Conservation (phyloP, 1,140 invertebrate genomes). For the Chrysopa pallens region DNA sequence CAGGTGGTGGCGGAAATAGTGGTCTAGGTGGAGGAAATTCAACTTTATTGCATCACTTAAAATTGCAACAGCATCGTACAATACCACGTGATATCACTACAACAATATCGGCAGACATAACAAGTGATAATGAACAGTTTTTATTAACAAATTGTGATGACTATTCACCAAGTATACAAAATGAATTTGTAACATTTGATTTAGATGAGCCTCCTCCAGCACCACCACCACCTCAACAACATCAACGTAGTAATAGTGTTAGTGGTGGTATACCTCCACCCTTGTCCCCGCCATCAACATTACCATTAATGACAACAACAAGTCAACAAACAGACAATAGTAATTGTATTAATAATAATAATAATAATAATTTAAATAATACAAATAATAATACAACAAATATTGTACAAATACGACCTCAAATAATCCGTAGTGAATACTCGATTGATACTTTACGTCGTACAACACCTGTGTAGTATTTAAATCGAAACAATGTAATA, state of each 20-base stretch:
- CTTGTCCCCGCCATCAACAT: too few species aligned
- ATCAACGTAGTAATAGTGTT: slow-evolving; percentile 17
- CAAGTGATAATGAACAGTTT: slow-evolving; percentile 12
- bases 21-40: background rate
- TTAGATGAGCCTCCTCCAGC: slow-evolving; percentile 19
- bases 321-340: too few species aligned
- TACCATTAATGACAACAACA: too few species aligned
- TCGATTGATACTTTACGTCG: slow-evolving; percentile 18
- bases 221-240: slow-evolving; percentile 14
- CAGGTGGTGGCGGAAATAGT: slow-evolving; percentile 17
- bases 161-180: slow-evolving; percentile 19
- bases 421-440: slow-evolving; percentile 1
- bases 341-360: too few species aligned
- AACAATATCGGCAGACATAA: slow-evolving; percentile 5
- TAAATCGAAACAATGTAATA: too few species aligned
- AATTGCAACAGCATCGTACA: slow-evolving; percentile 22
- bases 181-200: slow-evolving; percentile 24
- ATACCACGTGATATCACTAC: slow-evolving; percentile 12
- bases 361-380: too few species aligned
- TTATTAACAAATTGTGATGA: slow-evolving; percentile 17
- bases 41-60: slow-evolving; percentile 19
- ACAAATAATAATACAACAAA: too few species aligned
- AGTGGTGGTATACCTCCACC: background rate
- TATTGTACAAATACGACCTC: background rate
- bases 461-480: slow-evolving; percentile 22